Evolutionary conservation across 2,113 vertebrate species (phyloP), one percentile per base, ranked within the genome.

Genomic region (Pongo abelii): DNA sequence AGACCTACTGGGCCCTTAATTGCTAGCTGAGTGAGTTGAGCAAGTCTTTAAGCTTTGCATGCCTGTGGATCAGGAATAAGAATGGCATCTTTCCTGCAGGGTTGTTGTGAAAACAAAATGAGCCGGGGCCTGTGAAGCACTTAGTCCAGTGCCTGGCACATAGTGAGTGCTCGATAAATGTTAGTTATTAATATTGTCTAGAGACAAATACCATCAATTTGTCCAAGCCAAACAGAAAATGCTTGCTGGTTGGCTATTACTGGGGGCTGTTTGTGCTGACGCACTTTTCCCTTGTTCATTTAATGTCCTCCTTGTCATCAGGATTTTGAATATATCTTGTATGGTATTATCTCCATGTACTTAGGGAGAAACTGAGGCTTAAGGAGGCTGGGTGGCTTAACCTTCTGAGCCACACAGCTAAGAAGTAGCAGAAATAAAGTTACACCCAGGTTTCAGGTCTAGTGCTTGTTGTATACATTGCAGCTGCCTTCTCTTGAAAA

Each of bases 51-150:
- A 86, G 50, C 23, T 50, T 78, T 55, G 52, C 0, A 4, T n/a
- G 30, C 67, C 46, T 69, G 8, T 74, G 43, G 55, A 43, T 55
- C 1, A 1, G 46, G 69, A n/a, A 12, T 23, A 25, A 75, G 67
- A 43, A n/a, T 22, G 43, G 78, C 2, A 5, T 30, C 27, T 70
- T 20, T 52, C 30, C 70, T 3, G 3, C 6, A 69, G 59, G 67
- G 50, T 40, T 72, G 35, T 35, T 50, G n/a, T 74, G 92, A 87
- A 95, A 86, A 87, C 87, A 57, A 77, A 89, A 70, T 84, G 92
- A 86, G 20, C 84, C 16, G 23, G 38, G 52, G n/a, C 67, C 46
- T 8, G 2, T 43, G 89, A 59, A 91, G 27, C 78, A 50, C 23
- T 77, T 40, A 85, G 64, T 46, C 70, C 90, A 61, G 46, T 30